Evolutionary conservation across 2,888 invertebrate species (phyloP).

Genomic region (Heliconius ismenius): DNA sequence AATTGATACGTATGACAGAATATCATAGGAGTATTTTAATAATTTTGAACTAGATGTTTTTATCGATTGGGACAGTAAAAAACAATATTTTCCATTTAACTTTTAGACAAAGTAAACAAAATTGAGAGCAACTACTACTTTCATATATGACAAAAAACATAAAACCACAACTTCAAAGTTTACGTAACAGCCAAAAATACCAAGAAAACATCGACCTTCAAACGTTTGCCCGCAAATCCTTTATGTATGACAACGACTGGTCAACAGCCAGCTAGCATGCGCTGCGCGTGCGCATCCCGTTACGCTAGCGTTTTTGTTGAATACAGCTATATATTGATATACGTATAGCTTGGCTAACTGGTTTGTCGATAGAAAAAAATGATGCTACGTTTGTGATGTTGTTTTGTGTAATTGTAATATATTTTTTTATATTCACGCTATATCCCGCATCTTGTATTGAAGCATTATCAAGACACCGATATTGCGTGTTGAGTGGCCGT

Average conservation of each 20-base stretch:
- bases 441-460: not conserved
- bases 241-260: constrained; percentile 37
- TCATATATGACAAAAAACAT: not conserved
- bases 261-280: constrained; percentile 41
- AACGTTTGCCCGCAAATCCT: constrained; percentile 23
- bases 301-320: constrained; percentile 48
- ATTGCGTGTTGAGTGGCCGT: too few species aligned
- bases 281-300: constrained; percentile 49
- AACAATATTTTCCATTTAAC: not conserved
- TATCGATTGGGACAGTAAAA: too few species aligned
- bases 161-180: not conserved
- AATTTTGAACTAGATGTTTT: too few species aligned
- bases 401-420: constrained; percentile 1
- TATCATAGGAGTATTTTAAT: too few species aligned
- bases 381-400: not conserved
- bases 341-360: constrained; percentile 32
- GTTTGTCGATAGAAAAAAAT: not conserved
- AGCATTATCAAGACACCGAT: too few species aligned
- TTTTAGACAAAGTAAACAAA: not conserved
- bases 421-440: not conserved
- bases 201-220: constrained; percentile 35
- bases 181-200: constrained; percentile 30
- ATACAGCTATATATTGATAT: constrained; percentile 44
- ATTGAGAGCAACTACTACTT: not conserved
- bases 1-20: too few species aligned